Base-by-base conservation (phyloP, 2,797 vertebrate species). In the Chelon auratus region DNA sequence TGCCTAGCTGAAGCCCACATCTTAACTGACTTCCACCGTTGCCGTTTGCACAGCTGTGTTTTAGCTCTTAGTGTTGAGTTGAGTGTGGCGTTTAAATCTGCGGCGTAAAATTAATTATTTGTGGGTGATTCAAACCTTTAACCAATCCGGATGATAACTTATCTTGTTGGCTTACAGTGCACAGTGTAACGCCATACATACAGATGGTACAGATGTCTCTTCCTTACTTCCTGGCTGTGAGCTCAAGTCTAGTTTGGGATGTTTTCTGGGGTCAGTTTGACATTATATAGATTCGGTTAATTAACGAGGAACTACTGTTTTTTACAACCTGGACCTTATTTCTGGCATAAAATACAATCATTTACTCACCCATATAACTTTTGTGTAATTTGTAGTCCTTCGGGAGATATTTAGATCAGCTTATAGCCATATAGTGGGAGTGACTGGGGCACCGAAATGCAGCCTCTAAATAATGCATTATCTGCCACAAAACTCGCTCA, bases 31-130 rank as follows among this genome's bases (percentile, higher is more conserved):
- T 93, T 91, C 87, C 85, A 89, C 79, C 37, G 60, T 82, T 82
- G 68, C 45, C 84, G 66, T 93, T 92, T 92, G 80, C 83, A 92
- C 92, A 92, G 92, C 91, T 92, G 91, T 61, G 81, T 86, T 90
- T 91, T 75, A 83, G 88, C 83, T 91, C 86, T 82, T 33, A 47
- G 64, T 51, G 71, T 80, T 61, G 70, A 82, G 89, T 79, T 58
- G 61, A 80, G 75, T 59, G 55, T 81, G 85, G 73, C 15, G 73
- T 74, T 81, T 71, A 58, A 90, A 80, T 86, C 81, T 53, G 8
- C 26, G 67, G 78, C 81, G 72, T 85, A 64, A 81, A 86, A 77
- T 53, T 36, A 78, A 77, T 72, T 68, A 74, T 80, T 83, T 58
- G 60, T 68, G 59, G 56, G 62, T 74, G 76, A 69, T 79, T 83